Percentiles rank a stretch among this genome's conserved stretches.
Conservation (phyloP, 1,140 invertebrate genomes). For the Heliothis subflexa region DNA sequence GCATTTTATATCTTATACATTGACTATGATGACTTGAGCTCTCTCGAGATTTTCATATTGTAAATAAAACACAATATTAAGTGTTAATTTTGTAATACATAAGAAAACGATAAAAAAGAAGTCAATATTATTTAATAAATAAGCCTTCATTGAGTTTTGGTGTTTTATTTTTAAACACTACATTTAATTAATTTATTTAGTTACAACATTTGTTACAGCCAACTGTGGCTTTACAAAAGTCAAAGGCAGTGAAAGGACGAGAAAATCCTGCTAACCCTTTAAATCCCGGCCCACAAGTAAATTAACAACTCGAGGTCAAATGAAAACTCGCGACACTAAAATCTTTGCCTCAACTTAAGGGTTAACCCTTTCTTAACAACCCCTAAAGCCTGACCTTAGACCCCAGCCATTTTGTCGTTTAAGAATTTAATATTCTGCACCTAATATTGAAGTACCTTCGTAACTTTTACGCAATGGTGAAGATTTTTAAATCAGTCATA, state of each 20-base stretch:
- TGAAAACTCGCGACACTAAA: constrained; percentile 12
- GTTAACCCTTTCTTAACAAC: constrained; percentile 6
- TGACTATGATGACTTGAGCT: not conserved
- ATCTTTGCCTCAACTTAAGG: constrained; percentile 3
- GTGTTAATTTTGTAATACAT: no score
- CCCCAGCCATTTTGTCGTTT: not conserved
- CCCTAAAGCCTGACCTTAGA: not conserved
- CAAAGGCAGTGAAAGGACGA: constrained; percentile 6
- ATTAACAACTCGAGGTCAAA: constrained; percentile 16
- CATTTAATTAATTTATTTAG: not conserved
- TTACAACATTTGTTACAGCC: constrained; percentile 4
- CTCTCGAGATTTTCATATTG: no score
- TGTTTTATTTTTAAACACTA: not conserved
- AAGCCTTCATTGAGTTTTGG: not conserved
- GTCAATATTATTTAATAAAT: no score
- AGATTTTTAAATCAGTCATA: no score
- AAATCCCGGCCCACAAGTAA: constrained; percentile 2
- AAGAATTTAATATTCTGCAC: no score
- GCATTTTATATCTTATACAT: no score
- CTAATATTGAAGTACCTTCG: no score
- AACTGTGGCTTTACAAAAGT: not conserved
- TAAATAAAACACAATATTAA: no score
- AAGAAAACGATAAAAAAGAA: no score
- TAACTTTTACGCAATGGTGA: no score
- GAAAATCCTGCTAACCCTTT: not conserved